phyloP scores from a whole-genome alignment of 2,113 vertebrate species.

The Rhynchopsitta pachyrhyncha region DNA sequence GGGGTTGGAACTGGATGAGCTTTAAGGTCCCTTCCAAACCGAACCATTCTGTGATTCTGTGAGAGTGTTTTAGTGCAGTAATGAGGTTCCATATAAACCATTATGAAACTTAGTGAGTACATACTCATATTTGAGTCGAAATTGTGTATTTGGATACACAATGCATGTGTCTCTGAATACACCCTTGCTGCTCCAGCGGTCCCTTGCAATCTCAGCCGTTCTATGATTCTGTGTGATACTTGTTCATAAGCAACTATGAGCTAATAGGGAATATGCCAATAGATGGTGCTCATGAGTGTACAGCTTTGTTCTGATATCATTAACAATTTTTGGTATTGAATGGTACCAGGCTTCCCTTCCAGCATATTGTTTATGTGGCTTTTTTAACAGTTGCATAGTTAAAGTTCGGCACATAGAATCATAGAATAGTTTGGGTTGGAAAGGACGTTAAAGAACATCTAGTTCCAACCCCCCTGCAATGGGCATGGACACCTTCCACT shows the following conservation, averaged over 20 bases:
- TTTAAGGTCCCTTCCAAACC: not conserved
- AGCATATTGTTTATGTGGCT: not conserved
- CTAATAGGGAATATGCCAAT: not conserved
- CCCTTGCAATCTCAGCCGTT: not conserved
- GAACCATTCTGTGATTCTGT: not conserved
- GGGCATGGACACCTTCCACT: not conserved
- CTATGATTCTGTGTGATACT: not conserved
- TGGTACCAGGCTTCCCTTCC: not conserved
- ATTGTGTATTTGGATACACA: not conserved
- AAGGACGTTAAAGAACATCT: not conserved
- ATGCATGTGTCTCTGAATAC: not conserved
- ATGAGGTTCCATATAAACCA: not conserved
- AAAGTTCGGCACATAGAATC: not conserved
- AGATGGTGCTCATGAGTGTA: conserved; percentile 7
- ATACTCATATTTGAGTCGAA: not conserved
- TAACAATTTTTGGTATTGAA: not conserved
- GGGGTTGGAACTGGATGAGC: not conserved
- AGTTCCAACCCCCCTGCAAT: not conserved
- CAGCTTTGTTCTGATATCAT: not conserved
- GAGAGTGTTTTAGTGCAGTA: not conserved
- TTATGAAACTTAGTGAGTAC: not conserved
- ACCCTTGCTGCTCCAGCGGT: not conserved
- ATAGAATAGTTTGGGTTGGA: not conserved
- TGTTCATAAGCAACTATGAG: not conserved
- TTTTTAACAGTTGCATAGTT: not conserved